Evolutionary conservation across 2,113 vertebrate genomes (phyloP).

Genomic region (Cromileptes altivelis): DNA sequence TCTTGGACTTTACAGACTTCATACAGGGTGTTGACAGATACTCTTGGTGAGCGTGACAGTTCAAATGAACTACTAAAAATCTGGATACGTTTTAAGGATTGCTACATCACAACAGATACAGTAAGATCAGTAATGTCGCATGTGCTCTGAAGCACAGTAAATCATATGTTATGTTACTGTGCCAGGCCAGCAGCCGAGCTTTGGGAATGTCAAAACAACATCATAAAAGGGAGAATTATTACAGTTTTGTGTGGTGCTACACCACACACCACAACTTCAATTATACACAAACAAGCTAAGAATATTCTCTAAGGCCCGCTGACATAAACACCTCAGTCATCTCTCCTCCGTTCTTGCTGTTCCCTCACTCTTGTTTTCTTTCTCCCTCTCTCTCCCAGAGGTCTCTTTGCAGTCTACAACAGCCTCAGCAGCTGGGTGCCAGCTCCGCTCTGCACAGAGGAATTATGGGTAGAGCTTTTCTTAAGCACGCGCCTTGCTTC

Average conservation of each 20-base stretch:
- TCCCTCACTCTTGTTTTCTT: constrained; percentile 53
- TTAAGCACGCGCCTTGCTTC: constrained; percentile 50
- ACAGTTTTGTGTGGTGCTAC: constrained; percentile 71
- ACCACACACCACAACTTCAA: constrained; percentile 76
- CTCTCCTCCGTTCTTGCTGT: constrained; percentile 36
- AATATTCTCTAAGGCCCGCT: constrained; percentile 71
- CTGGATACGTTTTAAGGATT: constrained; percentile 3
- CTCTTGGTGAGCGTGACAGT: neutral
- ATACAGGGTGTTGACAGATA: neutral
- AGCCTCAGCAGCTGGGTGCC: constrained; percentile 59
- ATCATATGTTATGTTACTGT: constrained; percentile 58
- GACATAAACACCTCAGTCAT: constrained; percentile 79
- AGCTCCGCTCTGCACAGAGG: constrained; percentile 55
- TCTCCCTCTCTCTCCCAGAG: constrained; percentile 23
- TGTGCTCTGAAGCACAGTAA: constrained; percentile 49
- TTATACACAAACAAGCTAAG: constrained; percentile 84
- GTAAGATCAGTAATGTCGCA: constrained; percentile 40
- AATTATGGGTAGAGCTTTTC: constrained; percentile 67
- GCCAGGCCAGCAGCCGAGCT: constrained; percentile 67
- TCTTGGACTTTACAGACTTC: constrained; percentile 2
- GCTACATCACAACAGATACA: constrained; percentile 35
- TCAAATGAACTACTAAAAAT: constrained; percentile 12
- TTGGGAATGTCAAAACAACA: constrained; percentile 76
- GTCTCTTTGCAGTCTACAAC: constrained; percentile 42
- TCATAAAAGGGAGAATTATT: constrained; percentile 79